A percentile compares a stretch with the other conserved stretches of the same genome.
Evolutionary conservation across 2,797 vertebrate genomes (phyloP).

Genomic region (Carapus acus): DNA sequence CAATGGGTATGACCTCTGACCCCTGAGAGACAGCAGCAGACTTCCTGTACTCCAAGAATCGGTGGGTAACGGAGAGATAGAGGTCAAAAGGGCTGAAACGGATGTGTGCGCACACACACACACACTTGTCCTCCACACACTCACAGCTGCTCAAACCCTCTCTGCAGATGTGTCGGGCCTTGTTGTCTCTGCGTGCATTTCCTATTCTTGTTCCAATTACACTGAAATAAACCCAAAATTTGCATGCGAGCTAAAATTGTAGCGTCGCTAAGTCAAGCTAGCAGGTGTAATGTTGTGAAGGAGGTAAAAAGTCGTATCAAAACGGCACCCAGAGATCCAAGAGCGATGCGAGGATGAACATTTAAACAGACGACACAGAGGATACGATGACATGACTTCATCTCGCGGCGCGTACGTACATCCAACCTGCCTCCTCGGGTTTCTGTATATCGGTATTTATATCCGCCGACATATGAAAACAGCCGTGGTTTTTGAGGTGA

Average conservation of each 20-base stretch:
- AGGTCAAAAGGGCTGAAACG: slow-evolving; percentile 13
- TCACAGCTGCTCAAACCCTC: slow-evolving; percentile 24
- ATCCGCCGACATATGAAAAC: slow-evolving; percentile 57
- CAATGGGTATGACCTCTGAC: slow-evolving; percentile 48
- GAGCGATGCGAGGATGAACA: slow-evolving; percentile 33
- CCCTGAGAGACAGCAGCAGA: slow-evolving; percentile 9
- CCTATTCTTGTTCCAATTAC: slow-evolving; percentile 17
- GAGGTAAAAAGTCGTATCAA: neutral
- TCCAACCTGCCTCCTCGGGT: slow-evolving; percentile 73
- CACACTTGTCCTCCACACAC: slow-evolving; percentile 3
- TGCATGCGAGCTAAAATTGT: too few species aligned
- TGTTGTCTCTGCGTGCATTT: slow-evolving; percentile 21
- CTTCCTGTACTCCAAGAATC: slow-evolving; percentile 34
- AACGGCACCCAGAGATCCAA: neutral
- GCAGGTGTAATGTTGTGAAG: slow-evolving; percentile 2
- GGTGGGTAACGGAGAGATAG: slow-evolving; percentile 14
- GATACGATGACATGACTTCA: slow-evolving; percentile 60
- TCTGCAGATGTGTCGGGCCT: slow-evolving; percentile 31
- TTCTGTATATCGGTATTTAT: slow-evolving; percentile 65
- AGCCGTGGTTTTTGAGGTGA: slow-evolving; percentile 49
- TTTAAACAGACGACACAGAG: slow-evolving; percentile 55
- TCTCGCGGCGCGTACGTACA: slow-evolving; percentile 55
- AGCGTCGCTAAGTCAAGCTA: too few species aligned
- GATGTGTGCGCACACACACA: slow-evolving; percentile 24
- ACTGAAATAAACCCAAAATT: slow-evolving; percentile 8